phyloP scores from a whole-genome alignment of 2,113 vertebrate species.

The Synchiropus splendidus region DNA sequence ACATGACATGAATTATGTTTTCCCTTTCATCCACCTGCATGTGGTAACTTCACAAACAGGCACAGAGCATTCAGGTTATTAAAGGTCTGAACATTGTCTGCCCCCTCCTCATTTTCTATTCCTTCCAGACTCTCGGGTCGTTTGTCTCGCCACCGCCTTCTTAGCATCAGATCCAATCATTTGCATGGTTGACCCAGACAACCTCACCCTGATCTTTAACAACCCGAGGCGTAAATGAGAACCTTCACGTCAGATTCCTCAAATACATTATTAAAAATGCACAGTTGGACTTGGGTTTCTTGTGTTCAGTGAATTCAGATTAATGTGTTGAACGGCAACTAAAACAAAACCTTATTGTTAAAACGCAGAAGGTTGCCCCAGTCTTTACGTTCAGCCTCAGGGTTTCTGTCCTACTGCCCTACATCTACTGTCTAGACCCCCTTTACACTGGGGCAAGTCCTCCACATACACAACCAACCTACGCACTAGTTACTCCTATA shows the following conservation, averaged over 20 bases:
- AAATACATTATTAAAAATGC: no score
- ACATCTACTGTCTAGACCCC: slow-evolving; percentile 22
- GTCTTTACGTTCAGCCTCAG: neutral
- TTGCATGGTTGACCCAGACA: slow-evolving; percentile 22
- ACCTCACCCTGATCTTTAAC: slow-evolving; percentile 13
- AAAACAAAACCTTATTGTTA: no score
- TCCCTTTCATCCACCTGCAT: no score
- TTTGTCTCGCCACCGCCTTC: slow-evolving; percentile 40
- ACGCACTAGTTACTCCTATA: slow-evolving; percentile 14
- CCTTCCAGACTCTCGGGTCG: slow-evolving; percentile 26
- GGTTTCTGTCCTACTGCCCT: slow-evolving; percentile 40
- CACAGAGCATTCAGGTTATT: no score
- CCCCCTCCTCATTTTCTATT: neutral
- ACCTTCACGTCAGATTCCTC: neutral
- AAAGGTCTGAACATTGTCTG: neutral
- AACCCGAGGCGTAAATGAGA: slow-evolving; percentile 2
- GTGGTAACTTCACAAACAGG: no score
- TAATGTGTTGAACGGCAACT: slow-evolving; percentile 7
- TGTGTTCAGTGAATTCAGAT: slow-evolving; percentile 8
- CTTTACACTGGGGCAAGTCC: slow-evolving; percentile 4
- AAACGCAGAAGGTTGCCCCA: no score
- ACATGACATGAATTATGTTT: no score
- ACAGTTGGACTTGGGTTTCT: no score
- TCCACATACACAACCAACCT: neutral
- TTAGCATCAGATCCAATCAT: slow-evolving; percentile 38